Percentiles rank a stretch among this genome's conserved stretches.
phyloP scores from a whole-genome alignment of 2,888 invertebrate genomes.

The Drosophila dives region DNA sequence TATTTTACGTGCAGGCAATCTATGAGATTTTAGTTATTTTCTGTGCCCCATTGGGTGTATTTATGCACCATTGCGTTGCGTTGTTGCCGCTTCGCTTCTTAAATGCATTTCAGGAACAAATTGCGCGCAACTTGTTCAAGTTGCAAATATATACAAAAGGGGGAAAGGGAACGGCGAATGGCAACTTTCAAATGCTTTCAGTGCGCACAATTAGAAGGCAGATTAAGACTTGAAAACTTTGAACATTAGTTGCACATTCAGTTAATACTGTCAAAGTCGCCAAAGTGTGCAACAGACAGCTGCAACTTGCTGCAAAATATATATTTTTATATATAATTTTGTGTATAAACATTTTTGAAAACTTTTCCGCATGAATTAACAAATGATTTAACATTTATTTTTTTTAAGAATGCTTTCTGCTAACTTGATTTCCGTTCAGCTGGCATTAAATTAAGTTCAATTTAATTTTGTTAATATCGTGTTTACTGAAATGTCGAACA shows the following conservation, averaged over 20 bases:
- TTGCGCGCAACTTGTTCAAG: slow-evolving; percentile 67
- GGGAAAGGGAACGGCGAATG: slow-evolving; percentile 12
- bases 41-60: slow-evolving; percentile 59
- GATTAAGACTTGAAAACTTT: slow-evolving; percentile 41
- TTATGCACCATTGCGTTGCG: slow-evolving; percentile 59
- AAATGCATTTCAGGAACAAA: slow-evolving; percentile 67
- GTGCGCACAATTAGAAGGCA: slow-evolving; percentile 72
- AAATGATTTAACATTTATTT: slow-evolving; percentile 6
- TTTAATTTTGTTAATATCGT: not conserved
- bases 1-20: slow-evolving; percentile 69
- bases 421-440: not conserved
- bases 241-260: slow-evolving; percentile 57
- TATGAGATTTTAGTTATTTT: slow-evolving; percentile 11
- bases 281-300: slow-evolving; percentile 48
- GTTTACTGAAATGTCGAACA: not conserved
- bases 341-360: slow-evolving; percentile 2
- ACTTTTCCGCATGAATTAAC: slow-evolving; percentile 17
- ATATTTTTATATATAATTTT: not conserved
- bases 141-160: slow-evolving; percentile 51
- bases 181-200: slow-evolving; percentile 65
- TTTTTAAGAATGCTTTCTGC: not conserved
- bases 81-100: slow-evolving; percentile 33
- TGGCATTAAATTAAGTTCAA: not conserved
- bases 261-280: slow-evolving; percentile 42
- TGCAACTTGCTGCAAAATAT: slow-evolving; percentile 4